Conservation (phyloP, 2,888 invertebrate genomes). For the Campoplex nolae region DNA sequence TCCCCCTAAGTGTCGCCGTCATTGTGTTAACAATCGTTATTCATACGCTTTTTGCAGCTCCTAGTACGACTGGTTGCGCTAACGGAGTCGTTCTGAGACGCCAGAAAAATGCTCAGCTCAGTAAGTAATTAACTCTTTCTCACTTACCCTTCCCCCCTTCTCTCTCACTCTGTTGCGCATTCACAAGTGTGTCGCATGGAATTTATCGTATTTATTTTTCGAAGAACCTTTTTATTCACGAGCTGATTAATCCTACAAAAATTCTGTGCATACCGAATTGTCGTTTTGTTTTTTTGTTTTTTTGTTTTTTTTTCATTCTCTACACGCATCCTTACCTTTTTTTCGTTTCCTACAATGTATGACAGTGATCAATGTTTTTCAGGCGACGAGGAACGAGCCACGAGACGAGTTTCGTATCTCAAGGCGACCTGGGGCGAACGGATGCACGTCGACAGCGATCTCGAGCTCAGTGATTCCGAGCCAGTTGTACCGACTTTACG, state of each 20-base stretch:
- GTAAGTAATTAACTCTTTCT: constrained; percentile 74
- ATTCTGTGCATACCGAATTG: constrained; percentile 13
- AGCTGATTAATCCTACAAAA: constrained; percentile 37
- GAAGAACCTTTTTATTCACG: constrained; percentile 5
- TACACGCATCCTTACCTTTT: background rate
- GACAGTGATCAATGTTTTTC: constrained; percentile 74
- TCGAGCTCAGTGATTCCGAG: constrained; percentile 88
- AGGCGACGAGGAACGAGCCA: constrained; percentile 94
- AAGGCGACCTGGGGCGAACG: constrained; percentile 95
- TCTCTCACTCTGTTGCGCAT: constrained; percentile 34
- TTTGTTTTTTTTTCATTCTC: constrained; percentile 12
- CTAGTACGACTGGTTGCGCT: constrained; percentile 73
- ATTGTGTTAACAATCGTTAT: constrained; percentile 66
- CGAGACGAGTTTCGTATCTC: constrained; percentile 96
- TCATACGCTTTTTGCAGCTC: constrained; percentile 72
- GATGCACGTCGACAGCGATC: constrained; percentile 90
- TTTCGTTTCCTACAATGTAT: constrained; percentile 21
- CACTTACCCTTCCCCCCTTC: background rate
- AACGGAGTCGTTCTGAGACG: constrained; percentile 82
- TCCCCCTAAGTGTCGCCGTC: constrained; percentile 33
- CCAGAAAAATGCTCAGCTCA: constrained; percentile 80
- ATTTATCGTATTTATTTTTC: constrained; percentile 33
- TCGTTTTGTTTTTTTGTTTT: constrained; percentile 18
- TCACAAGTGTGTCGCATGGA: constrained; percentile 36
- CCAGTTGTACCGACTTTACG: constrained; percentile 86